Evolutionary conservation across 2,797 vertebrate genomes (phyloP).

Genomic region (Bradypodion pumilum): DNA sequence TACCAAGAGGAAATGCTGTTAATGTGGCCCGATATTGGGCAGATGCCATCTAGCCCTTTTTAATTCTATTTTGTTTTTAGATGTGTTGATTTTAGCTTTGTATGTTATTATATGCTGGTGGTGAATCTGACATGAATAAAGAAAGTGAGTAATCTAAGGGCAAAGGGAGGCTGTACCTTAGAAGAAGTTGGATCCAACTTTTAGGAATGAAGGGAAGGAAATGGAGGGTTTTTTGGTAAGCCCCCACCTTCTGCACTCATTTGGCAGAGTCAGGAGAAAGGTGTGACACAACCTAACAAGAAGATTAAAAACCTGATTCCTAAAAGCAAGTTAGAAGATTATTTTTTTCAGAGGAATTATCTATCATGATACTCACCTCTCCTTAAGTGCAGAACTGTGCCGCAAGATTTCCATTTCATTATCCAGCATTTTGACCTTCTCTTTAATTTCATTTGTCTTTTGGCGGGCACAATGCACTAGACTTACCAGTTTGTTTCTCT

Average conservation of each 20-base stretch:
- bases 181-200: neutral
- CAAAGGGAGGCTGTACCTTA: neutral
- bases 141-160: neutral
- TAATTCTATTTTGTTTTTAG: too few species aligned
- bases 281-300: neutral
- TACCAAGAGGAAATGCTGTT: too few species aligned
- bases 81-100: too few species aligned
- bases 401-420: constrained; percentile 85
- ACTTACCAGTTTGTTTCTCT: constrained; percentile 85
- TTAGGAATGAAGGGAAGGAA: neutral
- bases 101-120: neutral
- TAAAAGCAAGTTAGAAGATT: neutral
- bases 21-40: too few species aligned
- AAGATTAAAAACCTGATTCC: neutral
- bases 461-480: constrained; percentile 82
- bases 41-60: too few species aligned
- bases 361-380: constrained; percentile 79
- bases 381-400: constrained; percentile 73
- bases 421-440: constrained; percentile 79
- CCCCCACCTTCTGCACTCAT: neutral
- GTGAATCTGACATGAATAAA: too few species aligned
- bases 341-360: neutral
- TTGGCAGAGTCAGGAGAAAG: neutral
- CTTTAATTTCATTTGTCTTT: constrained; percentile 78
- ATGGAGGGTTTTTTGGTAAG: neutral